Base-by-base conservation (phyloP, 2,888 invertebrate genomes). In the Drosophila flavopinicola region DNA sequence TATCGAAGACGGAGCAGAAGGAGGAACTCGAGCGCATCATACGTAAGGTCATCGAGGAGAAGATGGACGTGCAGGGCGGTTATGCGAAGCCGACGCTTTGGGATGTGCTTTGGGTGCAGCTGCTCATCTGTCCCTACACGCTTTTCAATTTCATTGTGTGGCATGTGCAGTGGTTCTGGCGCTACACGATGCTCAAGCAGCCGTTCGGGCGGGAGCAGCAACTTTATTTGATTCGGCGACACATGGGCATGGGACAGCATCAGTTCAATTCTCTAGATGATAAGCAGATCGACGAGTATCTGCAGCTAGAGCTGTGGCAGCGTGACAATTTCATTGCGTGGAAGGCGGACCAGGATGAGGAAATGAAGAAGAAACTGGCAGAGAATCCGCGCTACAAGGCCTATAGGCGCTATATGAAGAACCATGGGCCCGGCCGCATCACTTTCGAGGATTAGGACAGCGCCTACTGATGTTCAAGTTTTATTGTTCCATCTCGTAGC, bases 51-150 rank as follows among this genome's bases (percentile, higher is more conserved):
- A 95, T 98, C 58, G 96, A 96, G 90, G 95, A 97, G 75, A 98
- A 97, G 88, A 96, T 98, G 95, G 97, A 98, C 87, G 97, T 98
- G 41, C 94, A 97, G 88, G 98, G 98, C 13, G 97, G 96, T 0
- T 98, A 97, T 91, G 96, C 96, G 0, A 97, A 96, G 88, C 98
- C 97, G 0, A 94, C 94, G 48, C 90, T 96, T 15, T 88, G 92
- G 45, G 95, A 97, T 90, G 93, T 98, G 6, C 91, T 98, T 6
- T 97, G 96, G 95, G 92, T 97, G 47, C 97, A 97, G 91, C 88
- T 98, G 15, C 91, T 97, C 27, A 93, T 97, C 17, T 92, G 94
- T 17, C 98, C 98, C 0, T 95, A 95, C 85, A 95, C 94, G 1
- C 79, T 96, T n/a, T 89, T 92, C 1, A 92, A 92, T 75, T 96